A percentile compares a stretch with the other conserved stretches of the same genome.
These are phyloP conservation scores for Stenolophus ochropezus DNA, from an alignment of 2,888 invertebrate species.

Conservation along the genomic window DNA sequence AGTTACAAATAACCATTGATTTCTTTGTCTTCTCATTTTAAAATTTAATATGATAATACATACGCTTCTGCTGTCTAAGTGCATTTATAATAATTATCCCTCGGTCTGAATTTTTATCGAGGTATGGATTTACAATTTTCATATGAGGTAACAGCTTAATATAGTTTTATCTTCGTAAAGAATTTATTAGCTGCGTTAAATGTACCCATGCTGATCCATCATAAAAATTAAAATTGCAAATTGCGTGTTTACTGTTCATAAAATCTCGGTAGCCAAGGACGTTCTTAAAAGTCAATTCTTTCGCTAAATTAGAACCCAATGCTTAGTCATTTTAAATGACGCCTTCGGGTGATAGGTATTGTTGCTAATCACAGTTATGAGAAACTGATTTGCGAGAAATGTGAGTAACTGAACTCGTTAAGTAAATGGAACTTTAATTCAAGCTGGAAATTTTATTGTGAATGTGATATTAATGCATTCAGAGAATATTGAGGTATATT, in stretches of 20 bases:
- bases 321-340: not conserved
- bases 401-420: not conserved
- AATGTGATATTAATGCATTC: too few relatives aligned
- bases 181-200: conserved; percentile 21
- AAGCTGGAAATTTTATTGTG: too few relatives aligned
- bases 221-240: conserved; percentile 41
- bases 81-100: not conserved
- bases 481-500: too few relatives aligned
- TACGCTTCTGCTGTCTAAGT: not conserved
- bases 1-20: not conserved
- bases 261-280: conserved; percentile 24
- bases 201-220: conserved; percentile 34
- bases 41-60: not conserved
- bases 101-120: not conserved
- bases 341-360: not conserved
- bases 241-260: conserved; percentile 31
- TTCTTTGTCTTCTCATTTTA: not conserved
- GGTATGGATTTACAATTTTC: not conserved
- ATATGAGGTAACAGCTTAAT: conserved; percentile 10
- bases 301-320: not conserved
- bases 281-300: conserved; percentile 23
- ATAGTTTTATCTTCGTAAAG: not conserved
- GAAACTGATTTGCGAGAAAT: not conserved
- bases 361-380: not conserved
- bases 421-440: not conserved